These are phyloP conservation scores for Plemyria rubiginata DNA, from an alignment of 2,888 invertebrate genomes.

Conservation along the genomic window DNA sequence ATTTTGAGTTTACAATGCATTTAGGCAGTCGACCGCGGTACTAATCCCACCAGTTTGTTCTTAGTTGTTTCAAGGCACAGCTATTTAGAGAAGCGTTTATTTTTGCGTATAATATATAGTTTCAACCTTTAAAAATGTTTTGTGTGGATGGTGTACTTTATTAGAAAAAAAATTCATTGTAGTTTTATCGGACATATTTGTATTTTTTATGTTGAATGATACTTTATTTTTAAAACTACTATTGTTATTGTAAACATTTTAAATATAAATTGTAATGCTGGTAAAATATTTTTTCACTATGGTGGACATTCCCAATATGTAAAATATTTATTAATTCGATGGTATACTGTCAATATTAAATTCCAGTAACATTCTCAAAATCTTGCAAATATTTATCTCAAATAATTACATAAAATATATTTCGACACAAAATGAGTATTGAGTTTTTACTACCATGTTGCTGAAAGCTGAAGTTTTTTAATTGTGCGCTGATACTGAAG, in stretches of 20 bases:
- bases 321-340: no score
- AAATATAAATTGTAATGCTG: no score
- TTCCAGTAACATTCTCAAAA: no score
- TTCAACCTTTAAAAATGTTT: neutral
- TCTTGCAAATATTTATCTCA: no score
- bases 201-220: no score
- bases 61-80: slow-evolving; percentile 25
- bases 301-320: no score
- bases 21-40: slow-evolving; percentile 24
- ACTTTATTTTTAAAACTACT: no score
- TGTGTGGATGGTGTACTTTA: neutral
- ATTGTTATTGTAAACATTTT: no score
- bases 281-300: no score
- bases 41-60: slow-evolving; percentile 28
- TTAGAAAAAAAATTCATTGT: no score
- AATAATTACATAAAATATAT: neutral
- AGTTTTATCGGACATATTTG: no score
- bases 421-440: slow-evolving; percentile 24
- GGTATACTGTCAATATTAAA: no score
- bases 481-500: slow-evolving; percentile 44
- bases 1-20: slow-evolving; percentile 11
- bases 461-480: slow-evolving; percentile 51
- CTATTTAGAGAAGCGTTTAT: slow-evolving; percentile 14
- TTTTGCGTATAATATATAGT: neutral
- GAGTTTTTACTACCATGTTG: slow-evolving; percentile 39